Evolutionary conservation across 2,797 vertebrate genomes (phyloP), one percentile per base, ranked within the genome.

Genomic region (Gymnodraco acuticeps): DNA sequence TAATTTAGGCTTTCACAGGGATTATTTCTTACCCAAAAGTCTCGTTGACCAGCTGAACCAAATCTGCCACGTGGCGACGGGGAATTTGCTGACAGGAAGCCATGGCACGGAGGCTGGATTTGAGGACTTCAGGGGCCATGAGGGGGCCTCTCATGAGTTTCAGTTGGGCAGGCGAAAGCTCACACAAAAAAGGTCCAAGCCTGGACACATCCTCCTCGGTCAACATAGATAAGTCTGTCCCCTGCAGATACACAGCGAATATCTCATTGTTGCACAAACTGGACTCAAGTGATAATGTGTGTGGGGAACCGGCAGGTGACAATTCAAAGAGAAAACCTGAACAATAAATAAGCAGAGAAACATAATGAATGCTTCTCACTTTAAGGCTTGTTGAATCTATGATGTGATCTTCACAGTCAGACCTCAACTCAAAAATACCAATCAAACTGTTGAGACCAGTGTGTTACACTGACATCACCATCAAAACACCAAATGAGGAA

Each of bases 131-230:
- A 0, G 82, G 19, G 12, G 65, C 66, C 84, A 94, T 65, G 48
- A 74, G 77, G 82, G 19, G 12, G 65, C 66, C 84, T 27, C 27
- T 27, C 27, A 94, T 65, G 48, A 73, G 76, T 4, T 48, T 8
- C 16, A 95, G 85, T 42, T 88, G 77, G 23, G 69, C 73, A 3
- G 91, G 80, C 1, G 73, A 13, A 55, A 95, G 45, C 78, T 94
- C 91, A 73, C 95, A 95, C 69, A 94, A 0, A 14, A 95, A 72
- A 0, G 70, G 77, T 2, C 93, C 93, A 0, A 96, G 78, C 55
- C 31, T 77, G 50, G 33, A 54, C 47, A 94, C 41, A 4, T 93
- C 82, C 1, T 86, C 81, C 1, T 41, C 1, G 12, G 85, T 86
- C 71, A 95, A 48, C 1, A 2, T n/a, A 60, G 92, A 89, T 13